A percentile compares a stretch with the other conserved stretches of the same genome.
phyloP scores from a whole-genome alignment of 2,113 vertebrate species.

The Elephantulus edwardii region DNA sequence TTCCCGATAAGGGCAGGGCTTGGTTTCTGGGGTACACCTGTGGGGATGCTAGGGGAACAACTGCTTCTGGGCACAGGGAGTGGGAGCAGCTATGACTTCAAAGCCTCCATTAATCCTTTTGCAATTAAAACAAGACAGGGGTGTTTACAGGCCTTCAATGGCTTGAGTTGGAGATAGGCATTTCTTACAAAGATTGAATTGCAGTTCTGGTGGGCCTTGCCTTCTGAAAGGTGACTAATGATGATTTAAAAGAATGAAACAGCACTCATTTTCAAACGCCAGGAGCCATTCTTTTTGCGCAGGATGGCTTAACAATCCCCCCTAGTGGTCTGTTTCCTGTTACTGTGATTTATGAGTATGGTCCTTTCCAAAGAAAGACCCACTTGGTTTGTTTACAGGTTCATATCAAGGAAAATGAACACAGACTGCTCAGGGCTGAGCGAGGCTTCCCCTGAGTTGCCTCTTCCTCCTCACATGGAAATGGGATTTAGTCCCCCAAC shows the following conservation, averaged over 20 bases:
- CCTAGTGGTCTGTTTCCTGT: conserved; percentile 71
- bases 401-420: background rate
- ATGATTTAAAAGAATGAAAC: conserved; percentile 17
- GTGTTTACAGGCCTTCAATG: conserved; percentile 61
- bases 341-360: background rate
- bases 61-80: conserved; percentile 3
- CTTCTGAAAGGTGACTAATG: conserved; percentile 66
- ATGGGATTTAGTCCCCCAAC: background rate
- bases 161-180: conserved; percentile 43
- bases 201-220: background rate
- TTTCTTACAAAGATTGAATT: conserved; percentile 57
- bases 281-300: conserved; percentile 52
- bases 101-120: conserved; percentile 61
- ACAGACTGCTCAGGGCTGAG: background rate
- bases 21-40: background rate
- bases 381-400: background rate
- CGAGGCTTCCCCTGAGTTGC: background rate
- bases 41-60: background rate
- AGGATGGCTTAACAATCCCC: conserved; percentile 74
- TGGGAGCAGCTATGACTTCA: conserved; percentile 36
- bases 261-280: conserved; percentile 54
- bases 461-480: background rate
- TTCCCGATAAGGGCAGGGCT: background rate
- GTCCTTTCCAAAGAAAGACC: background rate
- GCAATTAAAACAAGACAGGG: conserved; percentile 76